These are phyloP conservation scores for Podarcis siculus DNA, from an alignment of 2,797 vertebrate genomes.

Conservation along the genomic window DNA sequence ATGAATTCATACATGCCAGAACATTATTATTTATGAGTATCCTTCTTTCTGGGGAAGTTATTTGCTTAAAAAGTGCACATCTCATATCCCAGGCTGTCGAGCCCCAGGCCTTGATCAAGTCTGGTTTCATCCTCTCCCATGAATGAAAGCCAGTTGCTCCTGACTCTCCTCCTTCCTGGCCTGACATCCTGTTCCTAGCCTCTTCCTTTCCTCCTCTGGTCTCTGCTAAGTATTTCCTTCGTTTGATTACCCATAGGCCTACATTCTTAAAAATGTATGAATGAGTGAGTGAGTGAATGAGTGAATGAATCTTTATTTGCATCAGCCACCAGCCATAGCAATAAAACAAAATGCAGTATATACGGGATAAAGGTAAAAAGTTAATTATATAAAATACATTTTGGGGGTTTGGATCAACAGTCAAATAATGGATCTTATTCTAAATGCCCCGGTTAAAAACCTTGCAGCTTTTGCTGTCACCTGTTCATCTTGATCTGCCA, in stretches of 20 bases:
- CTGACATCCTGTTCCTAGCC: background rate
- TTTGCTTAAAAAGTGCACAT: background rate
- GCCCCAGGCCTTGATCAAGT: background rate
- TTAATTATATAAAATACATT: too few relatives aligned
- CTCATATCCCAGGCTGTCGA: background rate
- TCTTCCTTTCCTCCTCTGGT: background rate
- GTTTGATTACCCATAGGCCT: background rate
- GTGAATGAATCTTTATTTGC: too few relatives aligned
- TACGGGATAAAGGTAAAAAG: too few relatives aligned
- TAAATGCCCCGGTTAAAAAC: too few relatives aligned
- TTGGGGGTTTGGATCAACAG: too few relatives aligned
- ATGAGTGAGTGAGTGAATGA: too few relatives aligned
- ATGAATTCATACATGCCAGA: background rate
- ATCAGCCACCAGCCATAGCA: too few relatives aligned
- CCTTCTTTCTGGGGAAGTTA: background rate
- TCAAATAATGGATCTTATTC: too few relatives aligned
- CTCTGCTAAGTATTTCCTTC: background rate
- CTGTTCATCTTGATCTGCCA: too few relatives aligned
- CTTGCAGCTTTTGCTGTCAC: too few relatives aligned
- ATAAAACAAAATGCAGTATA: too few relatives aligned
- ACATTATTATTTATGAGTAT: constrained; percentile 3
- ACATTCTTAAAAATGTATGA: background rate
- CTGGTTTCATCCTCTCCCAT: background rate
- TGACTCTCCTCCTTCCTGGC: background rate
- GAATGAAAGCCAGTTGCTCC: background rate